Base-by-base conservation (phyloP, 2,113 vertebrate species). In the Nanger granti region DNA sequence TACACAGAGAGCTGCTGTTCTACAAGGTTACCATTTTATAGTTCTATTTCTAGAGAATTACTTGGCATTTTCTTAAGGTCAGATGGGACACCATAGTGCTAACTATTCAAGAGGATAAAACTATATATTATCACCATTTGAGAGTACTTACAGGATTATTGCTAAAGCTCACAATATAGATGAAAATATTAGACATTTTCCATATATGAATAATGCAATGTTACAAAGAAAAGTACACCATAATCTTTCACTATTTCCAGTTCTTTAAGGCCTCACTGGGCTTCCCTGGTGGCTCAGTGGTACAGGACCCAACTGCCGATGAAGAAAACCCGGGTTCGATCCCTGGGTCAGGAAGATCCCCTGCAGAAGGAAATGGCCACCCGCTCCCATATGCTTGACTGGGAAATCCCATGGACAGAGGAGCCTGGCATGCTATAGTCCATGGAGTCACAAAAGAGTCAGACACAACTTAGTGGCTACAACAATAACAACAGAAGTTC, bases 61-160 rank as follows among this genome's bases (percentile, higher is more conserved):
- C 90, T 95, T 97, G 87, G 87, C 95, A 97, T 95, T 97, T 97
- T 96, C 95, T 96, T 98, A 97, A 98, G 95, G 95, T 97, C 96
- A 96, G 84, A 57, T 94, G 82, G 87, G 90, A 97, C 82, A 92
- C 52, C 29, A 95, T 5, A 76, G 93, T 64, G 37, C 93, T 87
- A 95, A 91, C 93, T 95, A 41, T 87, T 97, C 93, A 91, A 93
- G 84, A 95, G 85, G 73, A 96, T 89, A 97, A 92, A 95, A 95
- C 62, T 92, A 9, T 95, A 83, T 18, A 62, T 95, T 96, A 79
- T 66, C 57, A 73, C 79, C 64, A 97, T 93, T 89, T 80, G 6
- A 95, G 49, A 96, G 52, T 95, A 14, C 17, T 80, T 92, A 87
- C 52, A 94, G 28, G 49, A 29, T 82, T 55, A 90, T 47, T 92